Evolutionary conservation across 2,888 invertebrate species (phyloP), one percentile per base, ranked within the genome.

Genomic region (Drosophila anomalipes): DNA sequence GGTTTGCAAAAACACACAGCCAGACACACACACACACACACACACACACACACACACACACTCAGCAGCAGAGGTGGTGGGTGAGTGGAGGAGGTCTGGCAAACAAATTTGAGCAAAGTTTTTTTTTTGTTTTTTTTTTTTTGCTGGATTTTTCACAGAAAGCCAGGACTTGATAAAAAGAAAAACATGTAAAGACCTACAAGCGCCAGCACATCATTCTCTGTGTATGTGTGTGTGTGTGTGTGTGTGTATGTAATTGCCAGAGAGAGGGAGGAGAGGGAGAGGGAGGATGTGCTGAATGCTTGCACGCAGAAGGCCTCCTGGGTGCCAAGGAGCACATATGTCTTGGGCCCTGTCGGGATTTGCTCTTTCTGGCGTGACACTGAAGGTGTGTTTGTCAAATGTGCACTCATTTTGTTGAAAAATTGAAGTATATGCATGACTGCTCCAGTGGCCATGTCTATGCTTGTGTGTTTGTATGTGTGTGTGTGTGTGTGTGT

Each of bases 401-500:
- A 86, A 86, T 86, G 90, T 86, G 85, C 85, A 86, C 90, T 89
- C 90, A 86, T 86, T 87, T 86, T 87, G 85, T 77, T 86, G 90
- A 86, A 86, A 85, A 86, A 86, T 89, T 86, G 85, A 86, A 86
- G 90, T 87, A 84, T 90, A 89, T 86, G 90, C 85, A 86, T 86
- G 85, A 86, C 88, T 86, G 85, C 86, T 86, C 70, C 71, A 83
- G 67, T 72, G 64, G 67, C 58, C 63, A 65, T 51, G 47, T 59
- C 49, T 44, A 28, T 59, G 47, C 61, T 14, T 35, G 30, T 49
- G 19, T 10, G n/a, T 39, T 51, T 33, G 39, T 47, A 49, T 14
- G 16, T 61, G 35, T 65, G 12, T 30, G 19, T 57, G 47, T 58
- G 37, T 37, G 59, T 44, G 28, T 60, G 60, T 28, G 12, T 30